phyloP scores from a whole-genome alignment of 2,888 invertebrate genomes.

The Dasysyrphus tricinctus region DNA sequence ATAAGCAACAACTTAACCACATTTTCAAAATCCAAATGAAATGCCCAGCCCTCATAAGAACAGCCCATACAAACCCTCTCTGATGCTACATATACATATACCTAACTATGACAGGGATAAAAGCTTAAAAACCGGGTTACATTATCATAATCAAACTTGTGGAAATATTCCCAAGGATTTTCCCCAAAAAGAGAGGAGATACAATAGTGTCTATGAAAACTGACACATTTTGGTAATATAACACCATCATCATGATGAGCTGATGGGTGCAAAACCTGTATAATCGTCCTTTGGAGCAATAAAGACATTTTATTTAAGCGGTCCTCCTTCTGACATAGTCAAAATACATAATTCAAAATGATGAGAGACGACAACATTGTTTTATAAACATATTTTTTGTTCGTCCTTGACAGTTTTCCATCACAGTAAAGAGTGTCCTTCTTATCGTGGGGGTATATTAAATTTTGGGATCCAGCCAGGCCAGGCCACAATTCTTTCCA shows the following conservation, averaged over 20 bases:
- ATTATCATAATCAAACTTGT: slow-evolving; percentile 67
- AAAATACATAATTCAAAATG: slow-evolving; percentile 65
- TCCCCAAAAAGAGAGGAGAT: background rate
- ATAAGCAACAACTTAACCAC: slow-evolving; percentile 54
- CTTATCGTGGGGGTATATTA: background rate
- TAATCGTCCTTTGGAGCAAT: slow-evolving; percentile 42
- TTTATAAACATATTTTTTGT: slow-evolving; percentile 45
- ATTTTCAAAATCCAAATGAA: slow-evolving; percentile 34
- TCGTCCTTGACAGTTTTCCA: slow-evolving; percentile 44
- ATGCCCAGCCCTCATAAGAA: background rate
- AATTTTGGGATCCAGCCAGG: background rate
- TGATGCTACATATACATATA: no score
- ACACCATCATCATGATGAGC: background rate
- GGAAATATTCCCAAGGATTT: slow-evolving; percentile 61
- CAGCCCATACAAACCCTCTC: background rate
- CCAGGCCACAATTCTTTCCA: slow-evolving; percentile 42
- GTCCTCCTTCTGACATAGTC: slow-evolving; percentile 21
- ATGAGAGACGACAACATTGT: slow-evolving; percentile 58
- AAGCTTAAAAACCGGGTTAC: slow-evolving; percentile 38
- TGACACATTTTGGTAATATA: slow-evolving; percentile 61
- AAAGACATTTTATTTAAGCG: slow-evolving; percentile 70
- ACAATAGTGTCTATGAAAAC: slow-evolving; percentile 68
- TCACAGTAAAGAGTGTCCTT: slow-evolving; percentile 42
- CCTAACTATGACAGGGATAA: slow-evolving; percentile 7
- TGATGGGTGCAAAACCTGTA: slow-evolving; percentile 16